Evolutionary conservation across 2,888 invertebrate species (phyloP).

Genomic region (Pinctada fucata): DNA sequence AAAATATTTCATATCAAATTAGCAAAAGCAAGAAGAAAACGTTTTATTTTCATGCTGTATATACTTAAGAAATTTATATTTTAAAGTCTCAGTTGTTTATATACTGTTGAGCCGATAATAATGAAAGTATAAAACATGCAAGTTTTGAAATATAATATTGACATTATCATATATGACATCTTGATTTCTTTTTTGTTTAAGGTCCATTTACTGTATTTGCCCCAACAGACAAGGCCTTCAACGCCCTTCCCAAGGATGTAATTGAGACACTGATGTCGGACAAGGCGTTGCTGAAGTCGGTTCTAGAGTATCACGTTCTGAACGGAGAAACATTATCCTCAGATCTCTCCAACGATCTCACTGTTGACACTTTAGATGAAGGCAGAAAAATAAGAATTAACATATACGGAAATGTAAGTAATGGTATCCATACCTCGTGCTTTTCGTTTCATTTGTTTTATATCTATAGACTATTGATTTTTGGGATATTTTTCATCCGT

Average conservation of each 20-base stretch:
- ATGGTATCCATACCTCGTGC: not conserved
- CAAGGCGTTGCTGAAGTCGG: constrained; percentile 44
- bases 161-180: not conserved
- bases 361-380: constrained; percentile 37
- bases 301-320: constrained; percentile 49
- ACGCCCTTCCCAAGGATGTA: constrained; percentile 41
- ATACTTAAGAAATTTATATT: not conserved
- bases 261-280: constrained; percentile 46
- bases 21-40: too few species aligned
- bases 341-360: constrained; percentile 41
- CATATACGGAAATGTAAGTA: constrained; percentile 38
- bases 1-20: too few species aligned
- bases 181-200: constrained; percentile 19
- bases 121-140: not conserved
- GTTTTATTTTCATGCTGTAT: not conserved
- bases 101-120: not conserved
- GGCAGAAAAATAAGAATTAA: constrained; percentile 45
- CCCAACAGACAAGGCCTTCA: constrained; percentile 54
- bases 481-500: too few species aligned
- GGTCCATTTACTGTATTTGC: constrained; percentile 56
- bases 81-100: not conserved
- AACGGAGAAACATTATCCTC: constrained; percentile 38
- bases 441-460: not conserved
- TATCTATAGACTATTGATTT: not conserved
- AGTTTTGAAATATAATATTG: not conserved